Evolutionary conservation across 2,888 invertebrate genomes (phyloP).

Genomic region (Apomyelois bistriatella): DNA sequence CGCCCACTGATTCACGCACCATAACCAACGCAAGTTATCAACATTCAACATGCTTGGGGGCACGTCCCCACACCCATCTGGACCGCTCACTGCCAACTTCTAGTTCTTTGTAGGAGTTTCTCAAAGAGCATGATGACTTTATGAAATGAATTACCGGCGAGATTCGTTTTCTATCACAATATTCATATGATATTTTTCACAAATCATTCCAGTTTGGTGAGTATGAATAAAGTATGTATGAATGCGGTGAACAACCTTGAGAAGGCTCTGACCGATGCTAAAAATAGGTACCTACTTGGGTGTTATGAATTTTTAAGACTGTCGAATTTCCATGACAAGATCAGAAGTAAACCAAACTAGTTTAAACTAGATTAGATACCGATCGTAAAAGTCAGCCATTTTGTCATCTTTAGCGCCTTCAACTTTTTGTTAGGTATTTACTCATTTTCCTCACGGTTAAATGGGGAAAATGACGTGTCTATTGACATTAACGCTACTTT

Average conservation of each 20-base stretch:
- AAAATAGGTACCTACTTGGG: too few relatives aligned
- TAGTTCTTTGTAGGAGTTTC: neutral
- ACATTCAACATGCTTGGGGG: slow-evolving; percentile 36
- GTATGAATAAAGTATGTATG: neutral
- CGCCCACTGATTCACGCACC: neutral
- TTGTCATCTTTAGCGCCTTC: neutral
- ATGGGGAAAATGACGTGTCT: too few relatives aligned
- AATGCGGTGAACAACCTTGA: slow-evolving; percentile 14
- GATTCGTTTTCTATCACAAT: too few relatives aligned
- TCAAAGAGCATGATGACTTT: neutral
- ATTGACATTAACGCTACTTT: neutral
- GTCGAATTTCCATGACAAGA: neutral
- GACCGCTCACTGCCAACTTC: neutral
- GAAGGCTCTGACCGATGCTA: neutral
- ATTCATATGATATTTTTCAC: too few relatives aligned
- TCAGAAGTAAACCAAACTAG: neutral
- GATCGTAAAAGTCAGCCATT: neutral
- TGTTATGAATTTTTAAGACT: slow-evolving; percentile 8
- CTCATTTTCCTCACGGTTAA: too few relatives aligned
- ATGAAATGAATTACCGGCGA: too few relatives aligned
- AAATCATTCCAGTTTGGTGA: too few relatives aligned
- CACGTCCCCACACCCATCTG: slow-evolving; percentile 31
- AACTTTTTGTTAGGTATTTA: too few relatives aligned
- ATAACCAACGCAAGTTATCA: slow-evolving; percentile 4
- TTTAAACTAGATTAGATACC: neutral